A percentile compares a stretch with the other conserved stretches of the same genome.
These are phyloP conservation scores for Paratrypauchen microcephalus DNA, from an alignment of 2,797 vertebrate genomes.

Conservation along the genomic window DNA sequence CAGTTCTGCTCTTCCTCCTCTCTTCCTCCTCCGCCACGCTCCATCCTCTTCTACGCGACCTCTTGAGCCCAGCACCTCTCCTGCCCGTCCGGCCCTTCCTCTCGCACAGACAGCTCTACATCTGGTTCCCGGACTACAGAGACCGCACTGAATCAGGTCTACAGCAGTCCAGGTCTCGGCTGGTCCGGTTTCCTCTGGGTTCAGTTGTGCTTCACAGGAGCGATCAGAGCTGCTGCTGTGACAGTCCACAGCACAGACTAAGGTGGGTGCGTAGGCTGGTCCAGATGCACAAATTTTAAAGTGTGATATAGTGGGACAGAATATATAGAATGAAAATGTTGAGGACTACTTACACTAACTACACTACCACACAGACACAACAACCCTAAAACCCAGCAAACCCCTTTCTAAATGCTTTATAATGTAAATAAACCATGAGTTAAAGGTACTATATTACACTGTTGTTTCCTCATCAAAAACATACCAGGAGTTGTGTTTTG, in stretches of 20 bases:
- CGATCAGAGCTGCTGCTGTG: constrained; percentile 24
- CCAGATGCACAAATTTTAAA: neutral
- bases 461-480: too few species aligned
- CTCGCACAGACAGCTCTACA: constrained; percentile 84
- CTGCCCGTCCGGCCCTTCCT: constrained; percentile 87
- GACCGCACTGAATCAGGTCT: constrained; percentile 39
- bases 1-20: constrained; percentile 72
- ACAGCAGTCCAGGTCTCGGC: constrained; percentile 60
- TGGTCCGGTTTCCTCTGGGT: constrained; percentile 85
- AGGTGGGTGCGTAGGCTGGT: constrained; percentile 40
- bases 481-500: too few species aligned
- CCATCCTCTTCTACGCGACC: constrained; percentile 65
- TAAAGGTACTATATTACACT: too few species aligned
- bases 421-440: too few species aligned
- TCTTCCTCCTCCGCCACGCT: constrained; percentile 14
- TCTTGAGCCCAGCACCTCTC: constrained; percentile 57
- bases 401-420: too few species aligned
- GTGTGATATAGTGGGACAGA: too few species aligned
- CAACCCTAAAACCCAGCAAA: too few species aligned
- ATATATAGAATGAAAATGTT: too few species aligned
- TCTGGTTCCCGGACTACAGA: constrained; percentile 85
- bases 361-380: too few species aligned
- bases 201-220: constrained; percentile 73
- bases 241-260: constrained; percentile 32
- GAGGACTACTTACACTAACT: too few species aligned